phyloP scores from a whole-genome alignment of 2,113 vertebrate species.

The Sinocyclocheilus anshuiensis region DNA sequence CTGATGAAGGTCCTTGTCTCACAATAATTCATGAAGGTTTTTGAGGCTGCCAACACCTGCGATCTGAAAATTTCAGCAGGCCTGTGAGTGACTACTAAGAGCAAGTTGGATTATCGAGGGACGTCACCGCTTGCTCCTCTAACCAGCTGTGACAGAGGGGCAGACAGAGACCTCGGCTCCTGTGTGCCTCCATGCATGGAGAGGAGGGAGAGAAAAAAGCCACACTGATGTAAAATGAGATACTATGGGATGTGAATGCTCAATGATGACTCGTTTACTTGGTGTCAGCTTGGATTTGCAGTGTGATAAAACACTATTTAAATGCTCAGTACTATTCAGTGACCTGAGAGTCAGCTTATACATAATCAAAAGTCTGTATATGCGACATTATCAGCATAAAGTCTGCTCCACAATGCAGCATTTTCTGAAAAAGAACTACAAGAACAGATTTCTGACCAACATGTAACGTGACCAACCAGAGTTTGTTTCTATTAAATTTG shows the following conservation, averaged over 20 bases:
- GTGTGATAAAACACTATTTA: slow-evolving; percentile 50
- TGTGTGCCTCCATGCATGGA: not conserved
- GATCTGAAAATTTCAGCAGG: slow-evolving; percentile 20
- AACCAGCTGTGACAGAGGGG: slow-evolving; percentile 38
- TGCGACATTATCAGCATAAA: not conserved
- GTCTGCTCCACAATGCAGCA: not conserved
- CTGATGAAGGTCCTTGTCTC: not conserved
- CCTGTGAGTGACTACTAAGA: not conserved
- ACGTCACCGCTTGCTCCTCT: slow-evolving; percentile 35
- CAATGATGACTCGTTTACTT: slow-evolving; percentile 53
- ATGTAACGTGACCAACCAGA: not conserved
- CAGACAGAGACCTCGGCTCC: not conserved
- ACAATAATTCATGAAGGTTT: slow-evolving; percentile 3
- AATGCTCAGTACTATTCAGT: slow-evolving; percentile 48
- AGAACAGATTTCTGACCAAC: not conserved
- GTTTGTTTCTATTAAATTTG: not conserved
- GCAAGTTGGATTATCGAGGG: slow-evolving; percentile 13
- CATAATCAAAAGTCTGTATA: not conserved
- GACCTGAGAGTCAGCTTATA: not conserved
- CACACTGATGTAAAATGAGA: slow-evolving; percentile 43
- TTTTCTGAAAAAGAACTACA: slow-evolving; percentile 8
- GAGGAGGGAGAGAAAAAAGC: not conserved
- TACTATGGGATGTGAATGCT: slow-evolving; percentile 21
- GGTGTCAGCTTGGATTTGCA: slow-evolving; percentile 51
- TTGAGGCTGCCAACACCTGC: slow-evolving; percentile 11